Conservation (phyloP, 2,888 invertebrate genomes). For the Drosophila meridionalis region DNA sequence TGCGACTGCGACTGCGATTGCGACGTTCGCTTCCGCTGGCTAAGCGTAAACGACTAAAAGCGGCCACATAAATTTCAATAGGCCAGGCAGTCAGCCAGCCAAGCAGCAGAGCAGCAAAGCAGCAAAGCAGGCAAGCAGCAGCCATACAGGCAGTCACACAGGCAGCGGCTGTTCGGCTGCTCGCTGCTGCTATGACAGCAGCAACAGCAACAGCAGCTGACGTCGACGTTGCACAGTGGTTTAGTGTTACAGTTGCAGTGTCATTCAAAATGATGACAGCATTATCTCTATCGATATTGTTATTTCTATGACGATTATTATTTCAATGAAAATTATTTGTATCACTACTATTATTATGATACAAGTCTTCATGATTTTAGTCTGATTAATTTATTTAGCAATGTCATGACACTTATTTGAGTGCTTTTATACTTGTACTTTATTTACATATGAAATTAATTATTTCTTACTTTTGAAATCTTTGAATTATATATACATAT, state of each 20-base stretch:
- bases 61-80: constrained; percentile 83
- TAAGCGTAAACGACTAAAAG: constrained; percentile 80
- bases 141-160: constrained; percentile 22
- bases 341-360: neutral
- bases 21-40: constrained; percentile 81
- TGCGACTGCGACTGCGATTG: constrained; percentile 43
- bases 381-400: too few species aligned
- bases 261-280: neutral
- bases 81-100: constrained; percentile 59
- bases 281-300: neutral
- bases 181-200: constrained; percentile 30
- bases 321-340: neutral
- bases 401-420: too few species aligned
- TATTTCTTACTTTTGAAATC: too few species aligned
- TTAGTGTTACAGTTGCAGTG: too few species aligned
- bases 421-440: too few species aligned
- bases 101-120: constrained; percentile 26
- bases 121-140: constrained; percentile 34
- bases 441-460: too few species aligned
- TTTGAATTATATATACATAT: too few species aligned
- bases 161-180: constrained; percentile 37
- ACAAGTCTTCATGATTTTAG: too few species aligned
- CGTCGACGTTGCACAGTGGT: constrained; percentile 57
- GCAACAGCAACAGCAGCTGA: constrained; percentile 49
- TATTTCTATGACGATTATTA: neutral